Evolutionary conservation across 1,140 invertebrate species (phyloP).

Genomic region (Polyergus mexicanus): DNA sequence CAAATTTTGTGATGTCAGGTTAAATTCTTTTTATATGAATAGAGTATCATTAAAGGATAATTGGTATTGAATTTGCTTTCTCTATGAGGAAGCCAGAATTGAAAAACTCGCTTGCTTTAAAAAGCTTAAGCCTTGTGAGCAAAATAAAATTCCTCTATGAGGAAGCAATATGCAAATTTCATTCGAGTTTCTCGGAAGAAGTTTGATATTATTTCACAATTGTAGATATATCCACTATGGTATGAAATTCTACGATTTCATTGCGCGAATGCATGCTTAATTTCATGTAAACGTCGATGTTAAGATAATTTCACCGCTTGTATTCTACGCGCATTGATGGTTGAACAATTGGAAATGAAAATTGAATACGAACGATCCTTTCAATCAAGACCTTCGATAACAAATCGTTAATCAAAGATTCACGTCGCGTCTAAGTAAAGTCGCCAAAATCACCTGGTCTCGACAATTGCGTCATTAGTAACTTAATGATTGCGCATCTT

Average conservation of each 20-base stretch:
- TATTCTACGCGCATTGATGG: conserved; percentile 49
- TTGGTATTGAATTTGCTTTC: no score
- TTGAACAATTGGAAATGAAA: conserved; percentile 27
- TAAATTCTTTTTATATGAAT: no score
- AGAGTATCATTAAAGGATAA: no score
- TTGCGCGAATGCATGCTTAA: not conserved
- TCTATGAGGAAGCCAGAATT: no score
- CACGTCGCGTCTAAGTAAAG: conserved; percentile 48
- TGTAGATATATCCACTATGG: not conserved
- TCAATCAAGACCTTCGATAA: conserved; percentile 70
- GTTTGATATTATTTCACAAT: not conserved
- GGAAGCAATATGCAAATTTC: not conserved
- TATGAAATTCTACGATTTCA: not conserved
- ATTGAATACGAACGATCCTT: conserved; percentile 73
- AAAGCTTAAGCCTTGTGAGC: no score
- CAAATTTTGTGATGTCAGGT: no score
- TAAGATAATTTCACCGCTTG: conserved; percentile 36
- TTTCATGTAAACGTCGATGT: not conserved
- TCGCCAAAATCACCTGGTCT: not conserved
- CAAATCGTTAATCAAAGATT: conserved; percentile 74
- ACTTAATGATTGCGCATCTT: conserved; percentile 6
- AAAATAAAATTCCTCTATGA: no score
- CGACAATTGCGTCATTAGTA: conserved; percentile 65
- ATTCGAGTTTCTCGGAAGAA: not conserved
- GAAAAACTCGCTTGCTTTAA: no score